Evolutionary conservation across 2,113 vertebrate genomes (phyloP), one percentile per base, ranked within the genome.

Genomic region (Procavia capensis): DNA sequence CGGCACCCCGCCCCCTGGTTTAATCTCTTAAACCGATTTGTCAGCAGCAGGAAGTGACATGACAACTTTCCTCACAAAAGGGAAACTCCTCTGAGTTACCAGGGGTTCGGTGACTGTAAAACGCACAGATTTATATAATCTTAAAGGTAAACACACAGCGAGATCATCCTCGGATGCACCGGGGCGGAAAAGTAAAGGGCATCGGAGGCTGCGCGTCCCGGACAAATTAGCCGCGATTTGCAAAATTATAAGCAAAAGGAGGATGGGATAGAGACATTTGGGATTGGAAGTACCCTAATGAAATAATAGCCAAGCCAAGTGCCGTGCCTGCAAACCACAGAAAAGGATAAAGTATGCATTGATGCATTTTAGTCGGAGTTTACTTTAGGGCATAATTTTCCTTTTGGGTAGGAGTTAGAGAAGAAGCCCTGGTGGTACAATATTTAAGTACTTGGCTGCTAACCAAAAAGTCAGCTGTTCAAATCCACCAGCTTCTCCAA

Each of bases 11-110:
- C 76, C 79, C 92, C 90, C 93, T 87, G 88, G 97, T 97, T 93
- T 98, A 98, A 98, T 98, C 98, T 92, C 96, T 97, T 97, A 5
- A 98, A 98, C 98, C 97, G 98, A 98, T 98, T 98, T 98, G 98
- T 98, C 98, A 99, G 98, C 98, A 98, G 93, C 98, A 98, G 99
- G 99, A 99, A 99, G 98, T 98, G 98, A 98, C 98, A 98, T 97
- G 97, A 95, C 94, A 95, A 98, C 97, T 34, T 95, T 98, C 97
- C 97, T 98, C 98, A 96, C 95, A 97, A 91, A 98, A 94, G 98
- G 98, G 98, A 98, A 98, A 98, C 98, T 98, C 98, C 98, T 98
- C 95, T 94, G 96, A 92, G 98, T 98, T 98, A 97, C 98, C 98
- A 98, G 98, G 97, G 98, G 96, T 96, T 98, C 81, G 72, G 91